Conservation (phyloP, 2,888 invertebrate genomes). For the Petrolisthes cinctipes region DNA sequence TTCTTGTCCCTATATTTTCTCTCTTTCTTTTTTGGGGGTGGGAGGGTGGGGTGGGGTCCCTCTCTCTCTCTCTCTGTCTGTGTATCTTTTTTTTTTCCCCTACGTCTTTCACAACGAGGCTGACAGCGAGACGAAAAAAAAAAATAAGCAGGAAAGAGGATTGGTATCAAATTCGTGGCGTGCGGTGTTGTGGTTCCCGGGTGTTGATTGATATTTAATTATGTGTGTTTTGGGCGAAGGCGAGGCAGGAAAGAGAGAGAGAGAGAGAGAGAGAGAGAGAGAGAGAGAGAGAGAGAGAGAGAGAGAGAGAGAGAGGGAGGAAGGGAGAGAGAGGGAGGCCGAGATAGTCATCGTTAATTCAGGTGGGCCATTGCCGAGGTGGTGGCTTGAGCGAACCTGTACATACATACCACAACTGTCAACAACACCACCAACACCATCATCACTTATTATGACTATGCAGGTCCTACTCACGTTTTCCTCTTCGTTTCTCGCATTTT, state of each 20-base stretch:
- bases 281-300: slow-evolving; percentile 1
- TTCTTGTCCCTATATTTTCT: no score
- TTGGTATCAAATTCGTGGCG: slow-evolving; percentile 2
- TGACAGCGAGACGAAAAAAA: not conserved
- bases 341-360: slow-evolving; percentile 41
- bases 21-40: slow-evolving; percentile 28
- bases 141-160: not conserved
- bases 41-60: no score
- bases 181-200: slow-evolving; percentile 1
- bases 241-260: not conserved
- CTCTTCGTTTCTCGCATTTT: not conserved
- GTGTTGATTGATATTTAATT: slow-evolving; percentile 57
- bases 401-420: slow-evolving; percentile 5
- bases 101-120: no score
- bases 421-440: not conserved
- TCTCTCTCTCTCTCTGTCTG: slow-evolving; percentile 30
- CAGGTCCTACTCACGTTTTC: not conserved
- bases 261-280: not conserved
- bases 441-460: not conserved
- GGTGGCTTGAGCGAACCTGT: not conserved
- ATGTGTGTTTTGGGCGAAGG: slow-evolving; percentile 44
- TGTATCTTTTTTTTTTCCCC: no score
- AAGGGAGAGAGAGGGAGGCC: not conserved
- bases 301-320: not conserved
- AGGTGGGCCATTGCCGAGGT: slow-evolving; percentile 17